Evolutionary conservation across 2,888 invertebrate genomes (phyloP), one percentile per base, ranked within the genome.

Genomic region (Protodeltote pygarga): DNA sequence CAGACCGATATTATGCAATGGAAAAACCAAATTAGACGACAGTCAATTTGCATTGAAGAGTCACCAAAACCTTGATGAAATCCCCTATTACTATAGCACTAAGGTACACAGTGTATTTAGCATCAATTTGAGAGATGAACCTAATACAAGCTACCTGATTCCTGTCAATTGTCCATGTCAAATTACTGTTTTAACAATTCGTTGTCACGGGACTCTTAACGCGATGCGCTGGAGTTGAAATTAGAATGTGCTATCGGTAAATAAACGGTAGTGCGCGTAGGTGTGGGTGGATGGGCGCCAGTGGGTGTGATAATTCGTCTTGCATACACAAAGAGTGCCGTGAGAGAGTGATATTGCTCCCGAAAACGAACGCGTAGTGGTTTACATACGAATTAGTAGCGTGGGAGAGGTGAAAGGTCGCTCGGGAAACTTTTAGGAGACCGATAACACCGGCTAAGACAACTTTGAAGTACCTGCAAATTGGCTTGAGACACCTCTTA

Each of bases 231-330:
- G 80, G 69, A 71, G 85, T 78, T 62, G 72, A 82, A 72, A 79
- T 77, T 86, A 66, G 73, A 70, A 64, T 71, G 73, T 65, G 70
- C 65, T 66, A 69, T 63, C 54, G 53, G 71, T 65, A 66, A 74
- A 75, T 73, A 73, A 67, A 78, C 72, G 71, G 70, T 77, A 75
- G 76, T 69, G 67, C 54, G 49, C 67, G 72, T 69, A 59, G 75
- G 76, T 75, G 78, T 78, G 69, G 84, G 84, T 82, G 87, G 42
- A 86, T 71, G 77, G 84, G 83, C 85, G 88, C 83, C 78, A 69
- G 87, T 90, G 87, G 91, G 89, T 81, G 90, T 88, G 90, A 88
- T 92, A 92, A 92, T 91, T 87, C 87, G 79, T 81, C 80, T 77
- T 70, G 85, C 82, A 91, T 79, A 90, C 87, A 89, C 76, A 80